Conservation (phyloP, 64 coral and sea anemone species). For the Montipora cactus region DNA sequence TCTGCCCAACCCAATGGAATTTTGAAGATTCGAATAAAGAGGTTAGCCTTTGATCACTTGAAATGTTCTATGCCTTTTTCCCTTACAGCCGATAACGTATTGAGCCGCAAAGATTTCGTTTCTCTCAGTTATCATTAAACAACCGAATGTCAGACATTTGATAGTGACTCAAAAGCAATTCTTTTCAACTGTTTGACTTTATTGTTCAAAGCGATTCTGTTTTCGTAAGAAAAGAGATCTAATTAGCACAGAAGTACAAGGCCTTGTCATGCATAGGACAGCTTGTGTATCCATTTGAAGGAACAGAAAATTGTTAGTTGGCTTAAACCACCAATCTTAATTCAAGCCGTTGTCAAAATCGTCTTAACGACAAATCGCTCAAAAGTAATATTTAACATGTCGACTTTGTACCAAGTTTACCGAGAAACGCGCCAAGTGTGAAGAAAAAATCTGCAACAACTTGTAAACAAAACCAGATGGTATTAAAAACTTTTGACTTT, state of each 20-base stretch:
- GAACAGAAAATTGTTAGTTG: slow-evolving; percentile 32
- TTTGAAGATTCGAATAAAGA: neutral
- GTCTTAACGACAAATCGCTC: no score
- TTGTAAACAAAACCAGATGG: slow-evolving; percentile 48
- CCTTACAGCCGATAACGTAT: no score
- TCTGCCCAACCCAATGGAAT: neutral
- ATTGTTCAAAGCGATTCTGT: slow-evolving; percentile 52
- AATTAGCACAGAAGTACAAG: slow-evolving; percentile 27
- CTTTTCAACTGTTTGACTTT: slow-evolving; percentile 38
- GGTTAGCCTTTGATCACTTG: neutral
- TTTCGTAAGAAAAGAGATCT: slow-evolving; percentile 56
- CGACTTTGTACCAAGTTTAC: slow-evolving; percentile 30
- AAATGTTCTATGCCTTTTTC: neutral
- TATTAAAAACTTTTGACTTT: slow-evolving; percentile 30
- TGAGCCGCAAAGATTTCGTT: neutral
- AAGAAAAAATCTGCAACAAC: slow-evolving; percentile 44
- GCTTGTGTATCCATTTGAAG: slow-evolving; percentile 21
- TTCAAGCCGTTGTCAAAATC: slow-evolving; percentile 29
- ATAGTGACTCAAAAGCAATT: slow-evolving; percentile 30
- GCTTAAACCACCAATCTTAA: slow-evolving; percentile 1
- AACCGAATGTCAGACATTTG: slow-evolving; percentile 28
- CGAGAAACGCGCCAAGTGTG: slow-evolving; percentile 53
- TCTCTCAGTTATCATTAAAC: slow-evolving; percentile 3
- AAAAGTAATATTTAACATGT: neutral
- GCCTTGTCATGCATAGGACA: slow-evolving; percentile 31